These are phyloP conservation scores for Physocephala rufipes DNA, from an alignment of 2,888 invertebrate genomes.

Conservation along the genomic window DNA sequence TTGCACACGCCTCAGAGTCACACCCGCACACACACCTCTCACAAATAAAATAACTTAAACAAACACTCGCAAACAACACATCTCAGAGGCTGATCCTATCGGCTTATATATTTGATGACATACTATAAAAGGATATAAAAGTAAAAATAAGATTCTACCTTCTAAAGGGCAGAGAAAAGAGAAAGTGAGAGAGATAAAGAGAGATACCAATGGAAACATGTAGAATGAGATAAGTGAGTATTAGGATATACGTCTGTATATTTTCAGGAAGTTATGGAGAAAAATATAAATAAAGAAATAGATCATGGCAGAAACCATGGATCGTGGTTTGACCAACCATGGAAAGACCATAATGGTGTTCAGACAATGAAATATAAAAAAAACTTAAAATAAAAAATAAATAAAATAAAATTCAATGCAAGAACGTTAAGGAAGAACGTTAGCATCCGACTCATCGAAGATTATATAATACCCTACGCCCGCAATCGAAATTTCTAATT, in stretches of 20 bases:
- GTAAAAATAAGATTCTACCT: conserved; percentile 10
- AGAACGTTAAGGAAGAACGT: too few relatives aligned
- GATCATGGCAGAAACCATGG: not conserved
- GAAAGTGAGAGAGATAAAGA: conserved; percentile 7
- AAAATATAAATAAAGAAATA: not conserved
- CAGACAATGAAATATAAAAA: not conserved
- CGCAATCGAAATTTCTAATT: too few relatives aligned
- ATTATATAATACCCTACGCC: too few relatives aligned
- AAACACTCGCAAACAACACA: conserved; percentile 26
- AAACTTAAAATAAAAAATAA: conserved; percentile 12
- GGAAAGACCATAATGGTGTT: not conserved
- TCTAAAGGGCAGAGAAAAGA: conserved; percentile 5
- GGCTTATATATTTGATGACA: conserved; percentile 52
- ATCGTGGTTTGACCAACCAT: too few relatives aligned
- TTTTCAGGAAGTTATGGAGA: not conserved
- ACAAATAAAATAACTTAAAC: not conserved
- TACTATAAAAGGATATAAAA: conserved; percentile 44
- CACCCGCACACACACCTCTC: conserved; percentile 9
- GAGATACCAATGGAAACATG: not conserved
- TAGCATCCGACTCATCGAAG: too few relatives aligned
- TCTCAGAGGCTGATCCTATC: conserved; percentile 37
- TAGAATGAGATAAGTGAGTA: not conserved
- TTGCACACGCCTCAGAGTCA: not conserved
- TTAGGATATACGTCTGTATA: too few relatives aligned
- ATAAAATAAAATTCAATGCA: conserved; percentile 8